phyloP scores from a whole-genome alignment of 2,888 invertebrate genomes.

The Seladonia tumulorum region DNA sequence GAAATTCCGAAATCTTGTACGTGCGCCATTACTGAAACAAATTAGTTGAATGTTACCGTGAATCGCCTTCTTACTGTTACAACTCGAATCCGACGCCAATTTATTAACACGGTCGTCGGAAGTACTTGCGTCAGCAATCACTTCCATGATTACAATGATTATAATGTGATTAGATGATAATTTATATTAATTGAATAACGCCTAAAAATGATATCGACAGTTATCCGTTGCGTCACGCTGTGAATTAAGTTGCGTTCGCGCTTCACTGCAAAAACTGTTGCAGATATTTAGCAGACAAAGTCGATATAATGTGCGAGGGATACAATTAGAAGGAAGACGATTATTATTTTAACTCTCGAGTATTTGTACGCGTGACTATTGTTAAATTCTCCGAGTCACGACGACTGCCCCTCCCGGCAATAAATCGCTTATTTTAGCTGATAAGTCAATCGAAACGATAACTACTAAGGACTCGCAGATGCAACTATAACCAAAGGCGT shows the following conservation, averaged over 20 bases:
- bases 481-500: neutral
- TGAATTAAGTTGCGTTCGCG: neutral
- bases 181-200: neutral
- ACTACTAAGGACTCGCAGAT: neutral
- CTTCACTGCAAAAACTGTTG: neutral
- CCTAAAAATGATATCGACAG: neutral
- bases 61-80: neutral
- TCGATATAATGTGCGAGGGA: neutral
- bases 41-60: neutral
- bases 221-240: neutral
- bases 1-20: constrained; percentile 86
- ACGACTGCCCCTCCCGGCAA: too few species aligned
- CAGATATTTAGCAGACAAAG: neutral
- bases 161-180: neutral
- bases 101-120: neutral
- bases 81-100: too few species aligned
- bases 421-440: neutral
- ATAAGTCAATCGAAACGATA: neutral
- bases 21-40: constrained; percentile 86
- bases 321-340: neutral
- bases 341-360: neutral
- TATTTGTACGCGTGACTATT: neutral
- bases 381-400: too few species aligned
- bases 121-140: neutral
- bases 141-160: neutral